Percentiles rank a stretch among this genome's conserved stretches.
Evolutionary conservation across 1,140 invertebrate species (phyloP).

Genomic region (Rhizoglyphus robini): DNA sequence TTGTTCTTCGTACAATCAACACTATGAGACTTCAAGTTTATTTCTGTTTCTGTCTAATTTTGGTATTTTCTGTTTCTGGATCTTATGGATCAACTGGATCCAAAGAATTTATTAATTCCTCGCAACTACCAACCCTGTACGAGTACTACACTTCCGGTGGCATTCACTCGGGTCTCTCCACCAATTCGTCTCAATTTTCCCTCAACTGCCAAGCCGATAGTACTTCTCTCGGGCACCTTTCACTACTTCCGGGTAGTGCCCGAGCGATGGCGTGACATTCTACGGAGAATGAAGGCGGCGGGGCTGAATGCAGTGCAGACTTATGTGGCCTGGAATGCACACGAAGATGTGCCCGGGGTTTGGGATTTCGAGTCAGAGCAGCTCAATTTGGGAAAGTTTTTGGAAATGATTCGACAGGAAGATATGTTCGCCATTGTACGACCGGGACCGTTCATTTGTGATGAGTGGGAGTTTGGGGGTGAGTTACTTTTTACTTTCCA

Average conservation of each 20-base stretch:
- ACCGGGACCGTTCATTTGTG: slow-evolving; percentile 40
- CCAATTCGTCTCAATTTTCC: slow-evolving; percentile 32
- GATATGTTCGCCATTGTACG: slow-evolving; percentile 37
- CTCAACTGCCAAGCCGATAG: slow-evolving; percentile 39
- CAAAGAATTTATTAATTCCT: too few species aligned
- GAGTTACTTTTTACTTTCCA: too few species aligned
- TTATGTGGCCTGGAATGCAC: slow-evolving; percentile 40
- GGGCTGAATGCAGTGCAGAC: slow-evolving; percentile 41
- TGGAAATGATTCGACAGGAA: slow-evolving; percentile 34
- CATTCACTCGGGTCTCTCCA: slow-evolving; percentile 12
- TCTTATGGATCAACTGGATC: too few species aligned
- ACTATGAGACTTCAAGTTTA: too few species aligned
- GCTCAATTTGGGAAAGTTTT: slow-evolving; percentile 33
- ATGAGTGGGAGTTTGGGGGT: slow-evolving; percentile 40
- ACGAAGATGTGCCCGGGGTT: slow-evolving; percentile 32
- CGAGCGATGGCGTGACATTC: slow-evolving; percentile 38
- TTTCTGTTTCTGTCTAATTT: too few species aligned
- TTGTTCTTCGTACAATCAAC: too few species aligned
- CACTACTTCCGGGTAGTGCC: slow-evolving; percentile 40
- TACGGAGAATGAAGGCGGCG: slow-evolving; percentile 37
- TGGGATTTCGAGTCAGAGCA: slow-evolving; percentile 5
- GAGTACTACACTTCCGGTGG: slow-evolving; percentile 2
- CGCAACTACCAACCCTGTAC: slow-evolving; percentile 15
- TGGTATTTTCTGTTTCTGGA: too few species aligned
- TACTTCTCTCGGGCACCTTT: slow-evolving; percentile 39